Conservation (phyloP, 2,797 vertebrate genomes). For the Tapirus indicus region DNA sequence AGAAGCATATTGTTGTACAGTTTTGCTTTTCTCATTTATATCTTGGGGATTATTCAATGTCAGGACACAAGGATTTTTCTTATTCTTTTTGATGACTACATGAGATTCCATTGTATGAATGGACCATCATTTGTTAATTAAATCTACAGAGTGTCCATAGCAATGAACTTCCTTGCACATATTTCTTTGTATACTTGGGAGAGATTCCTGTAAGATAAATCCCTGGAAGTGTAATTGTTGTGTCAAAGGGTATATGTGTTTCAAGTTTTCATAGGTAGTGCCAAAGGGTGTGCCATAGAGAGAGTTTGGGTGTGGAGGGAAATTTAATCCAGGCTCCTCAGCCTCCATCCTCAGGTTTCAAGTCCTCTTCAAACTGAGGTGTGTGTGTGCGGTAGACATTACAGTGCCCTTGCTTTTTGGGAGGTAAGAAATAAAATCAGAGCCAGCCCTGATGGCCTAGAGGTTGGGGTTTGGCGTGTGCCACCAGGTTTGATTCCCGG, state of each 20-base stretch:
- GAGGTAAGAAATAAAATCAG: background rate
- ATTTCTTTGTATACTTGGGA: background rate
- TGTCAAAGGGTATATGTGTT: background rate
- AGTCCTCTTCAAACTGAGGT: background rate
- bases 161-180: background rate
- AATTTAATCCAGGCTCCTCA: background rate
- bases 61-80: slow-evolving; percentile 31
- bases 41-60: slow-evolving; percentile 43
- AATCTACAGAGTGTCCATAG: background rate
- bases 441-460: too few species aligned
- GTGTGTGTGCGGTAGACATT: background rate
- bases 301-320: background rate
- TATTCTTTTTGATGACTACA: slow-evolving; percentile 30
- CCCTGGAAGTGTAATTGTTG: background rate
- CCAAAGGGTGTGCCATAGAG: background rate
- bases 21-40: slow-evolving; percentile 43
- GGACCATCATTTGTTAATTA: slow-evolving; percentile 10
- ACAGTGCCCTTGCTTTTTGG: background rate
- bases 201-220: background rate
- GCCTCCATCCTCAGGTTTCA: background rate
- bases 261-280: background rate
- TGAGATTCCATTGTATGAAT: background rate
- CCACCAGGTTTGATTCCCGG: too few species aligned
- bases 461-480: too few species aligned
- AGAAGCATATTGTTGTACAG: background rate